Conservation (phyloP, 1,140 invertebrate species). For the Neelides sp. region DNA sequence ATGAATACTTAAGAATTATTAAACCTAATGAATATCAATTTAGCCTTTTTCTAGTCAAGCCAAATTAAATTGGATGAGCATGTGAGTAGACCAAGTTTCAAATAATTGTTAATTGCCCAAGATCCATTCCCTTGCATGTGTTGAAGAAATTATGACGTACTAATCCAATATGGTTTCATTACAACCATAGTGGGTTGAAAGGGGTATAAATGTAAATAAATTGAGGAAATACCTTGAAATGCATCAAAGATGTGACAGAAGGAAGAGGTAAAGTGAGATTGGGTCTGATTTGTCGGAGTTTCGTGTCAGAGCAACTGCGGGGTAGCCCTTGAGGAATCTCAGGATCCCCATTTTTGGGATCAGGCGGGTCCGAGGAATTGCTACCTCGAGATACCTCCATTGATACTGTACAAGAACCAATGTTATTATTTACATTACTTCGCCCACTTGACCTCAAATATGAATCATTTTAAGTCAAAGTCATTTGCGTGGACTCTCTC, state of each 20-base stretch:
- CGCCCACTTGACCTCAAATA: not conserved
- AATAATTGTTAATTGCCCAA: too few relatives aligned
- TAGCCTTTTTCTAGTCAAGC: too few relatives aligned
- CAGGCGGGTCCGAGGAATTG: slow-evolving; percentile 13
- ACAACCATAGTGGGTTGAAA: too few relatives aligned
- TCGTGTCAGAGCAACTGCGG: slow-evolving; percentile 37
- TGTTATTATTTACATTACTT: not conserved
- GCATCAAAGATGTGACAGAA: slow-evolving; percentile 37
- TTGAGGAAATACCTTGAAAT: slow-evolving; percentile 36
- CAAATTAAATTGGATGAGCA: too few relatives aligned
- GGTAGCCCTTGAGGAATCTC: slow-evolving; percentile 31
- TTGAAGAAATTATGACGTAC: too few relatives aligned
- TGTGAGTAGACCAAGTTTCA: too few relatives aligned
- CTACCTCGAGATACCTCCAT: slow-evolving; percentile 18
- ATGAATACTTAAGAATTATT: too few relatives aligned
- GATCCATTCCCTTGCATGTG: too few relatives aligned
- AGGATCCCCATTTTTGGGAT: slow-evolving; percentile 14
- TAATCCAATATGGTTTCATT: too few relatives aligned
- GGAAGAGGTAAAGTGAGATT: slow-evolving; percentile 37
- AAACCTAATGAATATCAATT: too few relatives aligned
- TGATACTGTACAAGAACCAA: slow-evolving; percentile 13
- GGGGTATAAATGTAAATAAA: slow-evolving; percentile 6
- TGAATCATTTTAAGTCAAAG: not conserved
- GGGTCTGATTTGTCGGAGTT: slow-evolving; percentile 34
- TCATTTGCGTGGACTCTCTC: too few relatives aligned